A percentile compares a stretch with the other conserved stretches of the same genome.
Conservation (phyloP, 2,888 invertebrate species). For the Kuschelorhynchus macadamiae region DNA sequence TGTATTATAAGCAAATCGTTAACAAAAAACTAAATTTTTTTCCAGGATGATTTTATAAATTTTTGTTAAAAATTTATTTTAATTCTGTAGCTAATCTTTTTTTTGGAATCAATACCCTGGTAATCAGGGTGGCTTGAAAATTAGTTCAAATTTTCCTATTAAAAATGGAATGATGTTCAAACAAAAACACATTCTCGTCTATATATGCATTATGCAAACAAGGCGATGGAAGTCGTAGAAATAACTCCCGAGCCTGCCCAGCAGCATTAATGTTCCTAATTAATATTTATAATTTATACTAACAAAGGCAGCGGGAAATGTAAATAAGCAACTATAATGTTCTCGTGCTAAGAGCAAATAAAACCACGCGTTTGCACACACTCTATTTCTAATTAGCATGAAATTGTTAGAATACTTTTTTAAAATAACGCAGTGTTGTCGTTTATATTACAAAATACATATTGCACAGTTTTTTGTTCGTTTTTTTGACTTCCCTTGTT, state of each 20-base stretch:
- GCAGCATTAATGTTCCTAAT: slow-evolving; percentile 45
- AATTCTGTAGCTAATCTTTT: too few species aligned
- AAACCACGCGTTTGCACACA: slow-evolving; percentile 51
- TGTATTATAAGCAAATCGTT: too few species aligned
- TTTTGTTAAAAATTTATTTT: too few species aligned
- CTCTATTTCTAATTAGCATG: slow-evolving; percentile 48
- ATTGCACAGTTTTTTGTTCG: too few species aligned
- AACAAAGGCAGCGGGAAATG: slow-evolving; percentile 46
- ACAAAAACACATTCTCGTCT: slow-evolving; percentile 29
- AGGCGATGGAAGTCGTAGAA: slow-evolving; percentile 30
- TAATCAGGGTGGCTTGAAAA: too few species aligned
- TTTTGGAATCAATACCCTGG: too few species aligned
- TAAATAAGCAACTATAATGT: slow-evolving; percentile 44
- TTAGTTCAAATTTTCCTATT: too few species aligned
- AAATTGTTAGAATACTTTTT: slow-evolving; percentile 40
- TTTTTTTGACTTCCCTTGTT: too few species aligned
- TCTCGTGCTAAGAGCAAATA: slow-evolving; percentile 51
- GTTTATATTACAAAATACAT: too few species aligned
- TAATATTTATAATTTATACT: slow-evolving; percentile 44
- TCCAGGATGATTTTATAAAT: too few species aligned
- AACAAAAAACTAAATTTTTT: too few species aligned
- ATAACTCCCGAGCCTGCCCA: slow-evolving; percentile 26
- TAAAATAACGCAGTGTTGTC: slow-evolving; percentile 26
- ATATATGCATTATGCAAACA: slow-evolving; percentile 33
- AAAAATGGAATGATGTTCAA: slow-evolving; percentile 27